phyloP scores from a whole-genome alignment of 2,888 invertebrate genomes.

The Heliconius erato region DNA sequence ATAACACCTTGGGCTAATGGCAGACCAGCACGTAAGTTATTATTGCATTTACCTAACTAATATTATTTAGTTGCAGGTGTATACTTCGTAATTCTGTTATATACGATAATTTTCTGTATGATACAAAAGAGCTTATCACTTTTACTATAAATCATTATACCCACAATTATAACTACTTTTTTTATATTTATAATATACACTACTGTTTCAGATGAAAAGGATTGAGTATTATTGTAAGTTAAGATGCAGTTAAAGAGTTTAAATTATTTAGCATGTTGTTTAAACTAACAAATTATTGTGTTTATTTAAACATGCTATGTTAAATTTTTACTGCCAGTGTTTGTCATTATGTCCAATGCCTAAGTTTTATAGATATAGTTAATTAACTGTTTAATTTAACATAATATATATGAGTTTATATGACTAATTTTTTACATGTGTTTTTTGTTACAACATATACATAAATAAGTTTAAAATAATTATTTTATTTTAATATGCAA shows the following conservation, averaged over 20 bases:
- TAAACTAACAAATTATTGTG: constrained; percentile 46
- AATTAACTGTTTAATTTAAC: not conserved
- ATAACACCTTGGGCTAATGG: constrained; percentile 96
- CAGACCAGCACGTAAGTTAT: constrained; percentile 91
- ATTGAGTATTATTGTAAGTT: constrained; percentile 70
- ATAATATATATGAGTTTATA: not conserved
- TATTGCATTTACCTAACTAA: not conserved
- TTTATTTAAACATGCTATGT: not conserved
- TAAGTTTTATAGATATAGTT: not conserved
- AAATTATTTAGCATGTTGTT: constrained; percentile 44
- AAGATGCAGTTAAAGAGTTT: constrained; percentile 56
- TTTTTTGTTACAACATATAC: constrained; percentile 1
- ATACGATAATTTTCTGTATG: not conserved
- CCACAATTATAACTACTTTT: constrained; percentile 31
- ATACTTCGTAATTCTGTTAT: not conserved
- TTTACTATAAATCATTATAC: not conserved
- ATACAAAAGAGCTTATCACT: not conserved
- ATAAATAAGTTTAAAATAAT: not conserved
- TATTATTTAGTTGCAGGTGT: constrained; percentile 4
- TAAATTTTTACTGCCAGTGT: constrained; percentile 2
- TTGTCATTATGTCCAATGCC: constrained; percentile 5
- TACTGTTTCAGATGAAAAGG: constrained; percentile 79
- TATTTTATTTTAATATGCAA: constrained; percentile 1
- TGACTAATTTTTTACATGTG: constrained; percentile 26
- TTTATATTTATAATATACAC: constrained; percentile 45